Evolutionary conservation across 2,797 vertebrate genomes (phyloP).

Genomic region (Eulemur coronatus): DNA sequence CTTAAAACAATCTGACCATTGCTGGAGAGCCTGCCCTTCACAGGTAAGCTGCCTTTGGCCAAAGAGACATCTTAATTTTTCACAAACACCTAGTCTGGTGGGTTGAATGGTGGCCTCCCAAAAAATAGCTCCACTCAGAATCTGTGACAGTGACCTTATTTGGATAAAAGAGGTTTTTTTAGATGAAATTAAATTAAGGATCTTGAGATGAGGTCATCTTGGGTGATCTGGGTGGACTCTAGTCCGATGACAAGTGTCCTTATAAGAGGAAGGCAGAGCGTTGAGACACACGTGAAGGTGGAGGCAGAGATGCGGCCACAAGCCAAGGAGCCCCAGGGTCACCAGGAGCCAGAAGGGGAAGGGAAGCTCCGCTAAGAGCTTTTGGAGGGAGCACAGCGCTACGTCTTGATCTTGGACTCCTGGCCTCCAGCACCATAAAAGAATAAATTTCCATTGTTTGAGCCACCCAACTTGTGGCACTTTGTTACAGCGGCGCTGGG

Average conservation of each 20-base stretch:
- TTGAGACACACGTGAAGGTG: not conserved
- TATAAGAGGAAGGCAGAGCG: not conserved
- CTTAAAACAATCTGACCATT: not conserved
- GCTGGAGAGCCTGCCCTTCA: slow-evolving; percentile 29
- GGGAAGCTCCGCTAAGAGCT: not conserved
- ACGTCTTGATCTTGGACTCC: not conserved
- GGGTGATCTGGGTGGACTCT: not conserved
- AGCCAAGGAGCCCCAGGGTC: no score
- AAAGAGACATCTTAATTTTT: not conserved
- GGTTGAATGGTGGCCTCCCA: no score
- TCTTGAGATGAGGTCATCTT: not conserved
- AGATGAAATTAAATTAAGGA: not conserved
- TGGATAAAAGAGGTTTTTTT: not conserved
- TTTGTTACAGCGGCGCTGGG: not conserved
- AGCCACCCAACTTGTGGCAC: no score
- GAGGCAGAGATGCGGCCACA: no score
- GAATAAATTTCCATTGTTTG: not conserved
- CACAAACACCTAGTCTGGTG: rapidly evolving
- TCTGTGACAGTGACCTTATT: not conserved
- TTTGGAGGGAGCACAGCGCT: rapidly evolving
- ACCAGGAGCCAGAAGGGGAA: no score
- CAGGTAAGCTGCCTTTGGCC: slow-evolving; percentile 15
- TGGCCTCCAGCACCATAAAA: not conserved
- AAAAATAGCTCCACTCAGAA: not conserved
- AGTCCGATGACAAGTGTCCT: not conserved